phyloP scores from a whole-genome alignment of 1,140 invertebrate genomes.

The Melipona quadrifasciata region DNA sequence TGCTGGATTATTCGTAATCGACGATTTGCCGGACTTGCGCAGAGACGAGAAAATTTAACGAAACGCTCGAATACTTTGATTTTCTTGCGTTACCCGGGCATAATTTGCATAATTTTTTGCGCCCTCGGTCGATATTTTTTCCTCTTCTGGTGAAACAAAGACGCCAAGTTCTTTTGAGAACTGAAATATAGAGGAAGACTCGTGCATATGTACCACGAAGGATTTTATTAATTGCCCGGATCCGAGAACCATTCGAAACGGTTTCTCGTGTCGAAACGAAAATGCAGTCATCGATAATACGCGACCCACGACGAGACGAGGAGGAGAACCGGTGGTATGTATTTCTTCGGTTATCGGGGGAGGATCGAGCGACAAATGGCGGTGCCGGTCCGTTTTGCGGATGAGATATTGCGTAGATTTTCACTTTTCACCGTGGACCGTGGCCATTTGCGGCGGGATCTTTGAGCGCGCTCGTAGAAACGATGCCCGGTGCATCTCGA shows the following conservation, averaged over 20 bases:
- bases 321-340: slow-evolving; percentile 7
- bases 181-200: neutral
- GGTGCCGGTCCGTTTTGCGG: slow-evolving; percentile 42
- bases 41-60: too few relatives aligned
- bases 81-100: too few relatives aligned
- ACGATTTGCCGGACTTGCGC: too few relatives aligned
- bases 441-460: slow-evolving; percentile 53
- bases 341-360: slow-evolving; percentile 55
- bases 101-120: too few relatives aligned
- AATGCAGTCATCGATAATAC: slow-evolving; percentile 43
- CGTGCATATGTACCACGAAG: neutral
- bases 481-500: neutral
- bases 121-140: too few relatives aligned
- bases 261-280: slow-evolving; percentile 9
- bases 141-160: too few relatives aligned
- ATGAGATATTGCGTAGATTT: slow-evolving; percentile 63
- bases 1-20: too few relatives aligned
- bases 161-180: too few relatives aligned
- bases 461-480: slow-evolving; percentile 20
- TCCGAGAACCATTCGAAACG: neutral
- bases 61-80: too few relatives aligned
- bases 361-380: slow-evolving; percentile 59
- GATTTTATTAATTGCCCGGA: neutral
- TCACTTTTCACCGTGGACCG: slow-evolving; percentile 54
- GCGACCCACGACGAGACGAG: neutral